Base-by-base conservation (phyloP, 2,888 invertebrate genomes). In the Hypercompe scribonia region DNA sequence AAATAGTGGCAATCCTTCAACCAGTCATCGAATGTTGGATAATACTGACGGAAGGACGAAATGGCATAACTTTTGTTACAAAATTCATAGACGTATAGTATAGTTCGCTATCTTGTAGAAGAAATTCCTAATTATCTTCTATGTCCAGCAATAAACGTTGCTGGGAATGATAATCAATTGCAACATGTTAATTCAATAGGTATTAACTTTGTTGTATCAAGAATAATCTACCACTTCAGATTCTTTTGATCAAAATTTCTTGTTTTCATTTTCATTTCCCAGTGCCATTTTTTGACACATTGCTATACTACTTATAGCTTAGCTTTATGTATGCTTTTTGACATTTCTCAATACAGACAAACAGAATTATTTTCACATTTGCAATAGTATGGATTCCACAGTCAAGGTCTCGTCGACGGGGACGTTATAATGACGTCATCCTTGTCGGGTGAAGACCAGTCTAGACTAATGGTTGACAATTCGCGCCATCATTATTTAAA, bases 401-500 rank as follows among this genome's bases (percentile, higher is more conserved):
- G 61, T 18, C 33, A 65, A 71, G 31, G n/a, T 28, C 33, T 13
- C 28, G 21, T 31, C 65, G 36, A 34, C 21, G 46, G 50, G 50
- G 46, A 54, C 66, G 39, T 71, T 58, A 50, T 58, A 54, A 42
- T 72, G 67, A 72, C 61, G 67, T 72, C 71, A 72, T 33, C 46
- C 1, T 31, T 31, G 21, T 33, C 36, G 50, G 65, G n/a, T 3
- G 21, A 58, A 58, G 68, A 28, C 54, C 31, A 71, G 58, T 39
- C 71, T 31, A 39, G 54, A 58, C 58, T 33, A 58, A 50, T 63
- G 46, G 64, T 64, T 64, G 65, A 31, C 65, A 54, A 36, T 65
- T 70, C 18, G 65, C 18, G 21, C 34, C 65, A 65, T 70, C 28
- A n/a, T 70, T 70, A 54, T 65, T 64, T 34, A 28, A 70, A 50